Base-by-base conservation (phyloP, 2,113 vertebrate species). In the Cololabis saira region DNA sequence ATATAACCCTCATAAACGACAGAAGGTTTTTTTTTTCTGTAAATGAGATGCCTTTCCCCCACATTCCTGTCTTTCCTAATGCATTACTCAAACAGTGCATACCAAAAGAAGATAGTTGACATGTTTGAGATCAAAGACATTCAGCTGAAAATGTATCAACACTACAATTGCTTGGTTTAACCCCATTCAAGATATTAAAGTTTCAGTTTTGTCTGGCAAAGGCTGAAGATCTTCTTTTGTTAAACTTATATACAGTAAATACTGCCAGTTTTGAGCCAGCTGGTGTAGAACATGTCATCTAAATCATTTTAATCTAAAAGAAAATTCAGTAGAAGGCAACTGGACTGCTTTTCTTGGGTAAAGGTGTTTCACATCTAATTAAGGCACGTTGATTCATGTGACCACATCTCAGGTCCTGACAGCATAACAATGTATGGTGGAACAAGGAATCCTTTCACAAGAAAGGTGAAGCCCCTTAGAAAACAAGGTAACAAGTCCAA, bases 1-100 rank as follows among this genome's bases (percentile, higher is more conserved):
- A 19, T 19, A 14, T 6, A 17, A n/a, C 4, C 49, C 21, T 47
- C n/a, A 37, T 54, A 57, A 80, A 57, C 57, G 40, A 80, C 45
- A 9, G 11, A 48, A 48, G 12, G 33, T 48, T 48, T 27, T 27
- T 27, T n/a, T 27, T 27, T 12, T 1, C 17, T 48, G 9, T 48
- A 11, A 48, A 48, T 18, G 17, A 17, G 45, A 12, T 17, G 3
- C 45, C 17, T 8, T 48, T 18, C 45, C n/a, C 11, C 2, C 19
- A 12, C 45, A 48, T 19, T 48, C 10, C 17, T 47, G 7, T 1
- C 6, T n/a, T 47, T n/a, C 6, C 2, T 18, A n/a, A 47, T 3
- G 8, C 7, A 18, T 10, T 47, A 18, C 8, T 2, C 9, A 17
- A 47, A 45, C 5, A 14, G 33, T 37, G 15, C 42, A 44, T 44